These are phyloP conservation scores for Salpingus planirostris DNA, from an alignment of 2,888 invertebrate species.

Conservation along the genomic window DNA sequence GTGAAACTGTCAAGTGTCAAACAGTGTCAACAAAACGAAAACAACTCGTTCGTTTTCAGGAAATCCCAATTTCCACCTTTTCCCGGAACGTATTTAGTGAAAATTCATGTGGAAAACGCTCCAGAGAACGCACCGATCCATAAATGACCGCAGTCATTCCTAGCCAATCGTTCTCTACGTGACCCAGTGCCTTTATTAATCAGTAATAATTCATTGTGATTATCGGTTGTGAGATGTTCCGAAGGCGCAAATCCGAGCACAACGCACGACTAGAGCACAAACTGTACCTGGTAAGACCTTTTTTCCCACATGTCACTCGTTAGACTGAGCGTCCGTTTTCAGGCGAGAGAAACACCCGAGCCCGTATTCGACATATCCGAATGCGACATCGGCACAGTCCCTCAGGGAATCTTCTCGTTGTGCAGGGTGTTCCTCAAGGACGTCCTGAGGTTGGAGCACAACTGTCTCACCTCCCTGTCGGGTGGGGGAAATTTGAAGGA, in stretches of 20 bases:
- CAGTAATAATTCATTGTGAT: no score
- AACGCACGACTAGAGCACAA: slow-evolving; percentile 53
- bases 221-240: no score
- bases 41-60: no score
- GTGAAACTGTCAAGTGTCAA: no score
- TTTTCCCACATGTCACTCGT: slow-evolving; percentile 5
- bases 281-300: slow-evolving; percentile 46
- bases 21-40: no score
- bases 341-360: slow-evolving; percentile 73
- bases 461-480: slow-evolving; percentile 57
- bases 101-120: no score
- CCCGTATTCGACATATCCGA: slow-evolving; percentile 72
- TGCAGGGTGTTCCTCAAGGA: slow-evolving; percentile 78
- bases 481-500: slow-evolving; percentile 66
- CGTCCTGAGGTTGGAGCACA: slow-evolving; percentile 55
- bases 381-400: slow-evolving; percentile 64
- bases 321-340: slow-evolving; percentile 18
- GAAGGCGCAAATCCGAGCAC: slow-evolving; percentile 41
- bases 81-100: no score
- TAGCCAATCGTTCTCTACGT: no score
- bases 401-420: slow-evolving; percentile 67
- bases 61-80: no score
- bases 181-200: no score
- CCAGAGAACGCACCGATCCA: no score
- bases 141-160: no score